phyloP scores from a whole-genome alignment of 2,888 invertebrate genomes.

The Neria commutata region DNA sequence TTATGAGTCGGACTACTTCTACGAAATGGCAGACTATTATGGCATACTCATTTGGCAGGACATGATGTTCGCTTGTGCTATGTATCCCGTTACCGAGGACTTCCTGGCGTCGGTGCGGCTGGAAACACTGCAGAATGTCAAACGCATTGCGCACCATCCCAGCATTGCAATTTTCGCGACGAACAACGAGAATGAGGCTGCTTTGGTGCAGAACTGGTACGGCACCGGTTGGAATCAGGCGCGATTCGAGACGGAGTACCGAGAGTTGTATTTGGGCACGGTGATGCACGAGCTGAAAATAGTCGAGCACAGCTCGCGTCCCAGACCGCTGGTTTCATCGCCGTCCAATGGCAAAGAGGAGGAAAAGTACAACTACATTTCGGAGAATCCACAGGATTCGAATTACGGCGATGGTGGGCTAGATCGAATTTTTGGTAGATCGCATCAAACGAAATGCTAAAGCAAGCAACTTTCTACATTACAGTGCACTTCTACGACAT shows the following conservation, averaged over 20 bases:
- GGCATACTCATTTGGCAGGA: slow-evolving; percentile 98
- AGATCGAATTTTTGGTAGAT: not conserved
- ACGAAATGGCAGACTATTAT: slow-evolving; percentile 81
- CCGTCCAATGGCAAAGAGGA: slow-evolving; percentile 84
- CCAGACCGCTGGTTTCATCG: slow-evolving; percentile 76
- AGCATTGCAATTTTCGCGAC: slow-evolving; percentile 91
- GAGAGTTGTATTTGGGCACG: slow-evolving; percentile 80
- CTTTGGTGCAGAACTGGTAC: slow-evolving; percentile 82
- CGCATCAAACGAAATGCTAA: not conserved
- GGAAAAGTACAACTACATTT: slow-evolving; percentile 77
- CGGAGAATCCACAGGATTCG: slow-evolving; percentile 76
- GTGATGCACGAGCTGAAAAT: slow-evolving; percentile 69
- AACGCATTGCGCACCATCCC: slow-evolving; percentile 83
- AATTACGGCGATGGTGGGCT: slow-evolving; percentile 82
- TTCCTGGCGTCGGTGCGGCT: slow-evolving; percentile 75
- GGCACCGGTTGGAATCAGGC: slow-evolving; percentile 63
- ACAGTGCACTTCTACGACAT: slow-evolving; percentile 91
- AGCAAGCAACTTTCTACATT: slow-evolving; percentile 35
- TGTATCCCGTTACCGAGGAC: slow-evolving; percentile 81
- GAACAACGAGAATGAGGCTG: slow-evolving; percentile 97
- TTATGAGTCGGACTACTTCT: slow-evolving; percentile 91
- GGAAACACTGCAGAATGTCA: slow-evolving; percentile 83
- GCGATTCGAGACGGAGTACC: slow-evolving; percentile 76
- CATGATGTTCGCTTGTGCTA: slow-evolving; percentile 93
- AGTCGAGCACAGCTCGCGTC: slow-evolving; percentile 48